Evolutionary conservation across 2,797 vertebrate genomes (phyloP), one percentile per base, ranked within the genome.

Genomic region (Sphenopsis melanotis): DNA sequence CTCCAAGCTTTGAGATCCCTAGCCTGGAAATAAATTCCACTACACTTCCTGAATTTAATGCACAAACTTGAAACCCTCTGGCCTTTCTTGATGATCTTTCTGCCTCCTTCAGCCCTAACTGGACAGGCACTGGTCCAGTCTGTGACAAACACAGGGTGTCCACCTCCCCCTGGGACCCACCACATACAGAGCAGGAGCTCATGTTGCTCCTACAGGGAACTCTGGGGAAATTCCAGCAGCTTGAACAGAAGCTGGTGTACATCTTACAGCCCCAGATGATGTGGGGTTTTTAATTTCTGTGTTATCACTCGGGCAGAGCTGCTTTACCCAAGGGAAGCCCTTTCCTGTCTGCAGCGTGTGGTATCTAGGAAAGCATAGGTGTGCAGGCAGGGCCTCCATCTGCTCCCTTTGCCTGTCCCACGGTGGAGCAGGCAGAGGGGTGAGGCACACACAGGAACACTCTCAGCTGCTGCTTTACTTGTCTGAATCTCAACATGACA

Each of bases 361-460:
- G 57, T 42, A n/a, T 5, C 20, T 3, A 29, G 64, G 47, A 27
- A 42, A 37, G 44, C 0, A 0, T 4, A 11, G 18, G 39, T 36
- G 21, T 44, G 56, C 34, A 26, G 56, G 49, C 75, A 82, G 66
- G 39, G 50, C 6, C 27, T 74, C 15, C 30, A 2, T 7, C 30
- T 47, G 39, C n/a, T 77, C 22, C 32, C 59, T 52, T 9, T 44
- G 34, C 47, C 9, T 0, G 3, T 36, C 29, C 47, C 41, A 24
- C n/a, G 3, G 3, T 0, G 2, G 44, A 56, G 71, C 19, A 2
- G 83, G 57, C 76, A 52, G 22, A 55, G 42, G 22, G 47, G 4
- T 44, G 47, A 77, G 75, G 68, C 32, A 49, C 49, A 37, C 36
- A 10, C 24, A 46, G 29, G 12, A 22, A n/a, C 21, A 34, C 34